Evolutionary conservation across 2,888 invertebrate genomes (phyloP).

Genomic region (Hyppa rectilinea): DNA sequence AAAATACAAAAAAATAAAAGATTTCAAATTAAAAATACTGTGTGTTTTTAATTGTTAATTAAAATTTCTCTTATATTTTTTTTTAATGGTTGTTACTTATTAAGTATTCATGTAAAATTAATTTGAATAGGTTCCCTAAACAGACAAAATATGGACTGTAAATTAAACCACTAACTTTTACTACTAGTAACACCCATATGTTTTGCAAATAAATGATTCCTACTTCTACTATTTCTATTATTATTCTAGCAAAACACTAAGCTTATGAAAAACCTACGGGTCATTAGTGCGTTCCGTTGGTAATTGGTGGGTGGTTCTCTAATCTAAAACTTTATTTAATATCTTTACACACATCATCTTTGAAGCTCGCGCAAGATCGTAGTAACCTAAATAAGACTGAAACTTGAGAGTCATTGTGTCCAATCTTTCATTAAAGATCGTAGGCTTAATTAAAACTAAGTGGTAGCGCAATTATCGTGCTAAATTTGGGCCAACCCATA

Average conservation of each 20-base stretch:
- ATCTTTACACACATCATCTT: conserved; percentile 32
- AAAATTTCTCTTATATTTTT: neutral
- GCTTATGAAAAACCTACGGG: neutral
- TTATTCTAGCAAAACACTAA: neutral
- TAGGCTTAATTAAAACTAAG: conserved; percentile 75
- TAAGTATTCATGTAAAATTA: neutral
- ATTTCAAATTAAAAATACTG: too few relatives aligned
- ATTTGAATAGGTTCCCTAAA: neutral
- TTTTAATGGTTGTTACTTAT: neutral
- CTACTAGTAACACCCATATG: neutral
- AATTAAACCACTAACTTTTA: neutral
- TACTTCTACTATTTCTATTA: too few relatives aligned
- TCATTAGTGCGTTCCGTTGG: conserved; percentile 1
- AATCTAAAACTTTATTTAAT: conserved; percentile 23
- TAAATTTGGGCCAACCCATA: conserved; percentile 69
- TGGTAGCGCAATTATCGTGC: conserved; percentile 69
- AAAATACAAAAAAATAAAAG: too few relatives aligned
- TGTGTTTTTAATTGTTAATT: too few relatives aligned
- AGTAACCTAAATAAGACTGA: conserved; percentile 48
- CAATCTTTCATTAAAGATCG: conserved; percentile 66
- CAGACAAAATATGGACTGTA: neutral
- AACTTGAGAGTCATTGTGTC: conserved; percentile 56
- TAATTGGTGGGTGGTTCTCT: too few relatives aligned
- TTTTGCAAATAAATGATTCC: neutral
- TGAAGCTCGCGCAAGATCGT: conserved; percentile 24